Evolutionary conservation across 2,888 invertebrate species (phyloP), one percentile per base, ranked within the genome.

Genomic region (Aphidoletes aphidimyza): DNA sequence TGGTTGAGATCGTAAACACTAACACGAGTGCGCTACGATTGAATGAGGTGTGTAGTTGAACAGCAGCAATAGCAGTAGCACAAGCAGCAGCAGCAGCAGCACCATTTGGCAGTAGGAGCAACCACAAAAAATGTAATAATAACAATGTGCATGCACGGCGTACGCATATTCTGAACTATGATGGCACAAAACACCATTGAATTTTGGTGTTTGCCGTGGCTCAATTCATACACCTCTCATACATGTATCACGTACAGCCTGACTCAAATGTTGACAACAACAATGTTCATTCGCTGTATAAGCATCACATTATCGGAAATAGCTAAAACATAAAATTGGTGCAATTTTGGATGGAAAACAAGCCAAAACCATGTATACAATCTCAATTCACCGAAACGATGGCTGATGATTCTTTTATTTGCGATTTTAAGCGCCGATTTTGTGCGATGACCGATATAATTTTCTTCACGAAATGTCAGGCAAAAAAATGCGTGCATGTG

Each of bases 121-220:
- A 78, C 78, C 78, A 78, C 78, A 81, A 81, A 81, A 81, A 81
- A 81, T 37, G 81, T 81, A 81, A 81, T 37, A 81, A 81, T 37
- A 81, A 81, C 81, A 81, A 81, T 81, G 81, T 81, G 81, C 81
- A 81, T 81, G 22, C 81, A 37, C 81, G 37, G 81, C 81, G 37
- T 81, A 81, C 81, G 81, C 81, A 81, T 81, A 81, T 81, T 37
- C 81, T n/a, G 37, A 37, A 81, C 54, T 69, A 2, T 14, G 69
- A 69, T 69, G 69, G 69, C 17, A 69, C 34, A 69, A 30, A 81
- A 37, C 37, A 22, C 37, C 81, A 81, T 81, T 22, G 37, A 37
- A 37, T 81, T 37, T 81, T 1, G 22, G 34, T 69, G 11, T 54
- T 54, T 34, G 69, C 69, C 69, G 30, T 69, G 69, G 30, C 26